Percentiles rank a stretch among this genome's conserved stretches.
Conservation (phyloP, 1,140 invertebrate genomes). For the Ostrea edulis region DNA sequence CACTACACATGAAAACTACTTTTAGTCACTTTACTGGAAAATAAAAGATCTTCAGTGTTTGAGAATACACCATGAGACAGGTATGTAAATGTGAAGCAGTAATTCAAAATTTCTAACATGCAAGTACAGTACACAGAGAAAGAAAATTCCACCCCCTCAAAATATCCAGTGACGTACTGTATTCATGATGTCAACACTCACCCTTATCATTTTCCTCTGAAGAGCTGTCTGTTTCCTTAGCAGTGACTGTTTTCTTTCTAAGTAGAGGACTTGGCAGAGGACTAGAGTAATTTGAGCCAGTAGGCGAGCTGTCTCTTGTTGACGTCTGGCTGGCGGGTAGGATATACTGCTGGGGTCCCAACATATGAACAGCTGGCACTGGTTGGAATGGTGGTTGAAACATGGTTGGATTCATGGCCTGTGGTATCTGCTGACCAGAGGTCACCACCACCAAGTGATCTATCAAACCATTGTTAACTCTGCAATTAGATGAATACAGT, state of each 20-base stretch:
- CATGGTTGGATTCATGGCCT: not conserved
- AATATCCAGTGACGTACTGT: too few relatives aligned
- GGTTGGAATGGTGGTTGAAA: conserved; percentile 15
- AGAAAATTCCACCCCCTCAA: too few relatives aligned
- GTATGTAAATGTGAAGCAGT: too few relatives aligned
- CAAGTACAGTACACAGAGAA: too few relatives aligned
- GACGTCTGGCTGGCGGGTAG: conserved; percentile 17
- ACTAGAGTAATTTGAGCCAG: conserved; percentile 42
- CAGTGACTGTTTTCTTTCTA: conserved; percentile 25
- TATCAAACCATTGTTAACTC: conserved; percentile 3
- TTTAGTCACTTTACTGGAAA: too few relatives aligned
- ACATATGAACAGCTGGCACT: not conserved
- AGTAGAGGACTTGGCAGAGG: conserved; percentile 36
- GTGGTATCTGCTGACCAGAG: conserved; percentile 12
- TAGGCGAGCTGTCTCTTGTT: conserved; percentile 42
- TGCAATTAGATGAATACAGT: not conserved
- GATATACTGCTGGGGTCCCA: not conserved
- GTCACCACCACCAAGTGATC: not conserved
- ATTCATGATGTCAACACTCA: not conserved
- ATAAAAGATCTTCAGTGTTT: too few relatives aligned
- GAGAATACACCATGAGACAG: too few relatives aligned
- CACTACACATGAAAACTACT: too few relatives aligned
- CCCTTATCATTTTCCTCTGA: conserved; percentile 47
- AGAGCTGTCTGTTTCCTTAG: conserved; percentile 43
- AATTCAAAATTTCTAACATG: too few relatives aligned